Evolutionary conservation across 2,888 invertebrate species (phyloP), one percentile per base, ranked within the genome.

Genomic region (Megalurothrips usitatus): DNA sequence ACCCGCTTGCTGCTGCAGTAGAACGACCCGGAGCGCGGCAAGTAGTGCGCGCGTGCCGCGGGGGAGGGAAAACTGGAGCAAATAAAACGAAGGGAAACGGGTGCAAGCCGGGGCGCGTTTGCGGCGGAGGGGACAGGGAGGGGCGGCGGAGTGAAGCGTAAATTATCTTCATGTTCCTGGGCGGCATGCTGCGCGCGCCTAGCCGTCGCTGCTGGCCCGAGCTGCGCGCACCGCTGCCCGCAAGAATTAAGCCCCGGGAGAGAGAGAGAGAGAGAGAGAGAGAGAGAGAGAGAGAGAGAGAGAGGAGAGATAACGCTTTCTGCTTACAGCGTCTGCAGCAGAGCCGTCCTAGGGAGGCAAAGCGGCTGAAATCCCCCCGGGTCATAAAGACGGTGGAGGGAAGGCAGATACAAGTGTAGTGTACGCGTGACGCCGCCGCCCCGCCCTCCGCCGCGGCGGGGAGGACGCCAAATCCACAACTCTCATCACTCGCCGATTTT

Each of bases 401-500:
- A 58, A 58, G 17, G 58, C 58, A 58, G 58, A 58, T 58, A 58
- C 58, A 58, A 58, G 58, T 58, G 58, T n/a, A 43, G 34, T 43
- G 34, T 43, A 43, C 34, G 34, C 34, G 34, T 43, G 34, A 43
- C 34, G 34, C 6, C 34, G 6, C 34, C 6, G 3, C 2, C 34
- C 34, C 34, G 3, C 2, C 34, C 34, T 6, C 34, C 34, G 34
- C 34, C 34, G 34, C 6, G 58, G 58, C 14, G 17, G 58, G 58
- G 58, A n/a, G 58, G 17, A 58, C 14, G n/a, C 58, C 1, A 43
- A 14, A 58, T n/a, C 58, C 58, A n/a, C 14, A 17, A 17, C 58
- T 58, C 58, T 58, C 58, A 58, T 58, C 58, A 58, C n/a, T 17
- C 58, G n/a, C 58, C 58, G 58, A 58, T 58, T 58, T 58, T 58